A percentile compares a stretch with the other conserved stretches of the same genome.
phyloP scores from a whole-genome alignment of 2,113 vertebrate species.

The Ivindomyrus marchei region DNA sequence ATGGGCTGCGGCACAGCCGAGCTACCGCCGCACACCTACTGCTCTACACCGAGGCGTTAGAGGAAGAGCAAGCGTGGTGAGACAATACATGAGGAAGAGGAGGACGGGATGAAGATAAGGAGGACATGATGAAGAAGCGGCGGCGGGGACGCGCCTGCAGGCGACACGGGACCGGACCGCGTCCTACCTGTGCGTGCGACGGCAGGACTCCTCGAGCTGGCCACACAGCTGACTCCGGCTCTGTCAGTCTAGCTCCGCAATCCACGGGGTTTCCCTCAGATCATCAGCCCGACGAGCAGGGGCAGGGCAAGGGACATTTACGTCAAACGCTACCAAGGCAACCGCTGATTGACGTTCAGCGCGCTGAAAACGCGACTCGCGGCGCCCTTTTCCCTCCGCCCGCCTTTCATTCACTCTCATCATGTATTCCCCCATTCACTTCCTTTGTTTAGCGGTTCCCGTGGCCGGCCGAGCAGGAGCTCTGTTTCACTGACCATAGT shows the following conservation, averaged over 20 bases:
- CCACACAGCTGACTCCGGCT: slow-evolving; percentile 63
- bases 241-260: slow-evolving; percentile 61
- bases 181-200: slow-evolving; percentile 49
- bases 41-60: not conserved
- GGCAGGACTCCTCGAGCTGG: slow-evolving; percentile 56
- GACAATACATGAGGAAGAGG: not conserved
- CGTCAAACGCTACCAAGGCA: slow-evolving; percentile 79
- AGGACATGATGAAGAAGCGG: not conserved
- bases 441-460: not conserved
- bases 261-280: slow-evolving; percentile 92
- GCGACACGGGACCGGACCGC: not conserved
- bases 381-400: slow-evolving; percentile 24
- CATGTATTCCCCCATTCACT: not conserved
- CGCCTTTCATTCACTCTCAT: not conserved
- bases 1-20: not conserved
- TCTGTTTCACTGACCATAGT: not conserved
- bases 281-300: slow-evolving; percentile 61
- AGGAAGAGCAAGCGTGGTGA: not conserved
- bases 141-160: not conserved
- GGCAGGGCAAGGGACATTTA: slow-evolving; percentile 67
- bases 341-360: slow-evolving; percentile 50
- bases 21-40: not conserved
- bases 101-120: not conserved
- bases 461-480: no score
- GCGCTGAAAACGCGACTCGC: slow-evolving; percentile 11